phyloP scores from a whole-genome alignment of 2,797 vertebrate genomes.

The Macropodus opercularis region DNA sequence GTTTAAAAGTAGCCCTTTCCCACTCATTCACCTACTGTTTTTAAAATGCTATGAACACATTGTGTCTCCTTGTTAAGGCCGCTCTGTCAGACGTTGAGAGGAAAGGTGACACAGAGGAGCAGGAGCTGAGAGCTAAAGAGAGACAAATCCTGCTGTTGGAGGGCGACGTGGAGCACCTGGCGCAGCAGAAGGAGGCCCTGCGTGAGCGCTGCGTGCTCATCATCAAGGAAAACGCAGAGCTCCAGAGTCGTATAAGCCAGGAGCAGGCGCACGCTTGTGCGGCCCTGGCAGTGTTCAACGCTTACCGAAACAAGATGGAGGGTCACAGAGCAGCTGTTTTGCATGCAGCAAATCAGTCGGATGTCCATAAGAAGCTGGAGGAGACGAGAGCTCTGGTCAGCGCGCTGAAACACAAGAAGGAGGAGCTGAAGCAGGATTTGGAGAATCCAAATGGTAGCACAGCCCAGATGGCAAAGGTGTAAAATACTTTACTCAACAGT shows the following conservation, averaged over 20 bases:
- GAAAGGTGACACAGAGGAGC: constrained; percentile 18
- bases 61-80: constrained; percentile 49
- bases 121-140: constrained; percentile 49
- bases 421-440: constrained; percentile 67
- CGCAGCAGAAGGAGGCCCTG: constrained; percentile 28
- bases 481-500: background rate
- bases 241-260: constrained; percentile 43
- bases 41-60: background rate
- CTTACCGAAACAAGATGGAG: constrained; percentile 70
- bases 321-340: constrained; percentile 56
- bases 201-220: constrained; percentile 32
- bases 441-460: constrained; percentile 66
- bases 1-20: too few relatives aligned
- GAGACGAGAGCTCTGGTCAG: constrained; percentile 58
- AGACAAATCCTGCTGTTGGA: constrained; percentile 52
- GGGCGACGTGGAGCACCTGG: constrained; percentile 51
- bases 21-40: background rate
- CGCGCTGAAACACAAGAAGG: constrained; percentile 52
- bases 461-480: constrained; percentile 65
- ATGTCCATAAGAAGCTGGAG: constrained; percentile 57
- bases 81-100: constrained; percentile 49
- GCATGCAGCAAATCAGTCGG: constrained; percentile 39
- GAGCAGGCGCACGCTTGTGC: constrained; percentile 43
- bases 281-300: constrained; percentile 27
- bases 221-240: constrained; percentile 49